A percentile compares a stretch with the other conserved stretches of the same genome.
Conservation (phyloP, 2,113 vertebrate species). For the Etia nguti region DNA sequence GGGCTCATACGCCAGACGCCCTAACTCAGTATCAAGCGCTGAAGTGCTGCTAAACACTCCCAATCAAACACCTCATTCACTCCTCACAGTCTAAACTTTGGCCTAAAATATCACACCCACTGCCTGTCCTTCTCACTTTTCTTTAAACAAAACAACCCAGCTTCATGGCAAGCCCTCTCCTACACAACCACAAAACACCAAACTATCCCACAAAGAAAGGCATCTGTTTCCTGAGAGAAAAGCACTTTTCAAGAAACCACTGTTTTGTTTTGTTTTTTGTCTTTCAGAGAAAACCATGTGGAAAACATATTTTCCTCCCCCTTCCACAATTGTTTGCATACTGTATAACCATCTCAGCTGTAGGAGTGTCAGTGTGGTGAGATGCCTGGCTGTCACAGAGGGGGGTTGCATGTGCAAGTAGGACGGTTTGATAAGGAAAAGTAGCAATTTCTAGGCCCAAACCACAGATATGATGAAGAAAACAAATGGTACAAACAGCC, state of each 20-base stretch:
- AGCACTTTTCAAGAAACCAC: conserved; percentile 39
- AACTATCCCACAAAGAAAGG: conserved; percentile 23
- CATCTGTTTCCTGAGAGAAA: conserved; percentile 20
- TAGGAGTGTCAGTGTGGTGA: not conserved
- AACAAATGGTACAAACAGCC: not conserved
- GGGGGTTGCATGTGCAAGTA: not conserved
- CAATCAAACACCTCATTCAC: conserved; percentile 24
- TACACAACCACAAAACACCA: conserved; percentile 40
- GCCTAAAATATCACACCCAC: not conserved
- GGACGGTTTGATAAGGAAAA: not conserved
- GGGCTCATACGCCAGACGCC: not conserved
- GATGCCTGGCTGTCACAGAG: not conserved
- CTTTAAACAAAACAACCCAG: conserved; percentile 20
- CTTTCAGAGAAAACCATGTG: conserved; percentile 18
- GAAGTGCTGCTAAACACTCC: not conserved
- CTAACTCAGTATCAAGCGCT: not conserved
- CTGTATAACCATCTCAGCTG: conserved; percentile 13
- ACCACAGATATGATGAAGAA: not conserved
- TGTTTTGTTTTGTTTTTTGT: not conserved
- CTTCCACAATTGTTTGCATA: conserved; percentile 7
- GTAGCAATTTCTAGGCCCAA: not conserved
- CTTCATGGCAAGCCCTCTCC: conserved; percentile 23
- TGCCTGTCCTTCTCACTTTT: not conserved
- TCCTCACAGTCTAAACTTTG: conserved; percentile 6
- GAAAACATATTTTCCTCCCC: conserved; percentile 32